Base-by-base conservation (phyloP, 1,140 invertebrate species). In the Temnothorax nylanderi region DNA sequence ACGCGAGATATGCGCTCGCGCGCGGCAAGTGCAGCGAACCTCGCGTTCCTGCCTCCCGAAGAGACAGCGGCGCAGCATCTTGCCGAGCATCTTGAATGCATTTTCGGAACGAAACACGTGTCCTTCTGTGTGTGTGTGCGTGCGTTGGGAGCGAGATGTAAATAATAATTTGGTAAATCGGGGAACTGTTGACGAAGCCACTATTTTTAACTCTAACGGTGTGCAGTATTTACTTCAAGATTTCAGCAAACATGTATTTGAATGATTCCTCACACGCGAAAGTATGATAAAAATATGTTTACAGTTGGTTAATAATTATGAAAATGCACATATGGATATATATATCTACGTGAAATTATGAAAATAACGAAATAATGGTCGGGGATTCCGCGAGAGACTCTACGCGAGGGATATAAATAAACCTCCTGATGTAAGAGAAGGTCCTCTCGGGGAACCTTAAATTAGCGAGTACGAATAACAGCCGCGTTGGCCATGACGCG, bases 1-100 rank as follows among this genome's bases (percentile, higher is more conserved):
- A 89, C 86, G 80, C 89, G 80, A 90, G 77, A 90, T 90, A 87
- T 80, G 69, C 78, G 56, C 71, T 47, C 54, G 78, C 49, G 49
- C 54, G 34, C n/a, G 34, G 44, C 62, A 60, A 85, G 76, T 56
- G 54, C 64, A 26, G 44, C 75, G 44, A 54, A 32, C 58, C 51
- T 49, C n/a, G 47, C 60, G 41, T 85, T 88, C 54, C 26, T 54
- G 34, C 13, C 16, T 11, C 13, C 18, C 65, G 49, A 62, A n/a
- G 54, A 26, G 21, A 37, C 71, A 26, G 41, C 67, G n/a, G 49
- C 37, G 37, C 37, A 26, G 18, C 51, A 54, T 49, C 67, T 76
- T 49, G 32, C 18, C 26, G 37, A 26, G 18, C 26, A 41, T 69
- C n/a, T 18, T 34, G 65, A 26, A 44, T 44, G 11, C 8, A 34